Evolutionary conservation across 2,113 vertebrate genomes (phyloP).

Genomic region (Misgurnus mizolepis): DNA sequence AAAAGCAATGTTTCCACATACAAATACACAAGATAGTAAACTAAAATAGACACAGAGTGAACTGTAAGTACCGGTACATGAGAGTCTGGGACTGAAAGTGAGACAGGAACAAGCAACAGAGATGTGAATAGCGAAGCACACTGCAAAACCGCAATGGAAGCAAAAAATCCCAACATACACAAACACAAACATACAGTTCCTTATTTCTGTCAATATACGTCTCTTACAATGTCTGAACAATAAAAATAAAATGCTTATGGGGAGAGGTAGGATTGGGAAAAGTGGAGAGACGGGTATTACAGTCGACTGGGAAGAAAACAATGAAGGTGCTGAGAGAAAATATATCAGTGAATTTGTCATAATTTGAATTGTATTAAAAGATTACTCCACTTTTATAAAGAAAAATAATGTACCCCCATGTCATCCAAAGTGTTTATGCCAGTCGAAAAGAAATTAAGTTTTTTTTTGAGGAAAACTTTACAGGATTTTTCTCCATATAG

Average conservation of each 20-base stretch:
- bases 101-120: constrained; percentile 34
- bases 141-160: constrained; percentile 62
- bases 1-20: constrained; percentile 37
- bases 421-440: too few species aligned
- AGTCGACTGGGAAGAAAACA: not conserved
- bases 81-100: not conserved
- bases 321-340: not conserved
- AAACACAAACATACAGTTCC: constrained; percentile 36
- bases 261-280: constrained; percentile 1
- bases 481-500: too few species aligned
- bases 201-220: constrained; percentile 67
- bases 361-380: not conserved
- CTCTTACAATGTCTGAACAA: constrained; percentile 59
- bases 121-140: constrained; percentile 57
- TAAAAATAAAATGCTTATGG: constrained; percentile 22
- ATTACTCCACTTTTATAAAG: too few species aligned
- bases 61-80: not conserved
- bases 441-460: too few species aligned
- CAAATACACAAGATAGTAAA: not conserved
- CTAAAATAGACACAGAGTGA: constrained; percentile 40
- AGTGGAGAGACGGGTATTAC: not conserved
- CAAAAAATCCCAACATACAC: constrained; percentile 63
- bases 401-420: too few species aligned
- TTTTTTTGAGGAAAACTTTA: too few species aligned
- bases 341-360: not conserved